phyloP scores from a whole-genome alignment of 1,140 invertebrate species.

The Halictus rubicundus region DNA sequence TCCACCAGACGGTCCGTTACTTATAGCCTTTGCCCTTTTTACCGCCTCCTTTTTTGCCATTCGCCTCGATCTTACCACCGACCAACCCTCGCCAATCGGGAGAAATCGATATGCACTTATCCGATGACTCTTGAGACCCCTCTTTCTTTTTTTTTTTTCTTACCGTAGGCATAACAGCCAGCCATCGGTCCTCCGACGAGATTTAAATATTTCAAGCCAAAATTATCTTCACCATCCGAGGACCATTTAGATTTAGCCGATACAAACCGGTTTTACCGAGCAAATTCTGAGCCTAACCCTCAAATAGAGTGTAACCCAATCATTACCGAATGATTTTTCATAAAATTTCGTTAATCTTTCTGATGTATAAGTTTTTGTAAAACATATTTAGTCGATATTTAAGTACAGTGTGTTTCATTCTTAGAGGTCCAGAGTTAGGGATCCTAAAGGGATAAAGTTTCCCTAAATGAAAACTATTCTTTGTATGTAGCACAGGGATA shows the following conservation, averaged over 20 bases:
- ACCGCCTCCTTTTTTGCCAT: constrained; percentile 69
- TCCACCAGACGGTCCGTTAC: constrained; percentile 79
- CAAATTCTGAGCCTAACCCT: background rate
- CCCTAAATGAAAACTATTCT: too few species aligned
- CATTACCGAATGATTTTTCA: too few species aligned
- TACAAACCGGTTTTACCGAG: background rate
- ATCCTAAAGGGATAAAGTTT: too few species aligned
- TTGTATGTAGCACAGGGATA: too few species aligned
- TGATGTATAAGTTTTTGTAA: too few species aligned
- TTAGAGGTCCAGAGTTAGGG: too few species aligned
- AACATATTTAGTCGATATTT: too few species aligned
- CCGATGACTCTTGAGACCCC: constrained; percentile 62
- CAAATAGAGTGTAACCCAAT: background rate
- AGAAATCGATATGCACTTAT: constrained; percentile 75
- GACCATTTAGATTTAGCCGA: background rate
- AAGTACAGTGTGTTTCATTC: too few species aligned
- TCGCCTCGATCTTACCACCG: constrained; percentile 64
- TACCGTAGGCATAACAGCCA: constrained; percentile 36
- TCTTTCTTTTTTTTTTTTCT: constrained; percentile 16
- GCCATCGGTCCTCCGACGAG: constrained; percentile 19
- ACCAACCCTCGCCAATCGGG: constrained; percentile 59
- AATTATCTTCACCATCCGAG: background rate
- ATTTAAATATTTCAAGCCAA: constrained; percentile 13
- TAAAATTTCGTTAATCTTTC: too few species aligned
- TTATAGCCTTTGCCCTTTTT: constrained; percentile 79